Evolutionary conservation across 2,888 invertebrate species (phyloP), one percentile per base, ranked within the genome.

Genomic region (Pandemis cinnamomeana): DNA sequence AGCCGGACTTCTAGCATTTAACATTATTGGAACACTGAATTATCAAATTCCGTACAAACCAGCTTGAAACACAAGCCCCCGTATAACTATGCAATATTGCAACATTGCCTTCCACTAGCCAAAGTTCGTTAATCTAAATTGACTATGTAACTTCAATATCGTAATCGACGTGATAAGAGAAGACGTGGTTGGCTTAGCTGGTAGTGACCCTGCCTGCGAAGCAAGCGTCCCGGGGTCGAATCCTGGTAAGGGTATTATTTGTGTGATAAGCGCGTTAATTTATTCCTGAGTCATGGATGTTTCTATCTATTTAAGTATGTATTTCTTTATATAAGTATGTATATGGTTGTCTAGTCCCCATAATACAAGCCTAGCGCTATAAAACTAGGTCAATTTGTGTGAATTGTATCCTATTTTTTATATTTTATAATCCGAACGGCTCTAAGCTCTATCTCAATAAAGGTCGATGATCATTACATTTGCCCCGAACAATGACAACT

Each of bases 71-170:
- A 80, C 81, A 83, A 82, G 80, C 83, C 85, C 84, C 80, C 80
- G 85, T 87, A 87, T 87, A 87, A 86, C 83, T 89, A 81, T 84
- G 85, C 85, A 87, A 88, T 84, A 86, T 86, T 81, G 85, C 86
- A 74, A 74, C 71, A 74, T 55, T 70, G 66, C 61, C 61, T 67
- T 70, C 70, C 66, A 61, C 66, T 48, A 64, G 60, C 44, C 41
- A 74, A 58, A 70, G 64, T 70, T 70, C 66, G 67, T 53, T 64
- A 62, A 66, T 67, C 61, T 60, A 71, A 74, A 74, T 71, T 62
- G 61, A 41, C 27, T 69, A 69, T 64, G 66, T 67, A 44, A 66
- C 69, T 69, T 66, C 27, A 67, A 70, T 74, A 73, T 36, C 36
- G 36, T 44, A n/a, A 67, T 13, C 41, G 27, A 36, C 2, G 27